Evolutionary conservation across 1,140 invertebrate genomes (phyloP), one percentile per base, ranked within the genome.

Genomic region (Anoplolepis gracilipes): DNA sequence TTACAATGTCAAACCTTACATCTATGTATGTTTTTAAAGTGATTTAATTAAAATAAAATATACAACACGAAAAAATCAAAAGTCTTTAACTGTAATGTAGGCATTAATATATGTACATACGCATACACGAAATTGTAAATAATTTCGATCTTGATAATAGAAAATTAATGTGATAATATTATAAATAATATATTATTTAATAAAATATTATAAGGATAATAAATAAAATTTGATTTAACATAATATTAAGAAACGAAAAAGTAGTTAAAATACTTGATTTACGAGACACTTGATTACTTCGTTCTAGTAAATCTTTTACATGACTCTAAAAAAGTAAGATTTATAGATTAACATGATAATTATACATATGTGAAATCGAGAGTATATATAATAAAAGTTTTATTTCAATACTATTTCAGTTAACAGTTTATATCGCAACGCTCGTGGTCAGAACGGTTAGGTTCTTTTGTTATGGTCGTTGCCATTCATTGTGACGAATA

Each of bases 401-500:
- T 30, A 62, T 62, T 62, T 13, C 42, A 13, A 6, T 13, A 8
- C 3, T n/a, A 13, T 39, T 33, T 65, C 8, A 19, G 8, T 0
- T 28, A 39, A n/a, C n/a, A 6, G 7, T 33, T 64, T 7, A 22
- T 16, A 13, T 25, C 22, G 76, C 28, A 64, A 65, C 19, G 39
- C 76, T 33, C 16, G 53, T 25, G 13, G 49, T 39, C 55, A 59
- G 55, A 59, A 61, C 28, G 61, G 13, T 30, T 28, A 36, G 36
- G 49, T 10, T 49, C 16, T 67, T 46, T 69, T 78, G 53, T 33
- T 67, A 49, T 53, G 22, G 42, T 13, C 42, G 13, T 8, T 79
- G 36, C 61, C 28, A 53, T 5, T 36, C 42, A 30, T 53, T 67
- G 42, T 39, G 62, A 79, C 76, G 76, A 42, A 67, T 79, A 79